These are phyloP conservation scores for Nycticryphes semicollaris DNA, from an alignment of 2,113 vertebrate species.

Conservation along the genomic window DNA sequence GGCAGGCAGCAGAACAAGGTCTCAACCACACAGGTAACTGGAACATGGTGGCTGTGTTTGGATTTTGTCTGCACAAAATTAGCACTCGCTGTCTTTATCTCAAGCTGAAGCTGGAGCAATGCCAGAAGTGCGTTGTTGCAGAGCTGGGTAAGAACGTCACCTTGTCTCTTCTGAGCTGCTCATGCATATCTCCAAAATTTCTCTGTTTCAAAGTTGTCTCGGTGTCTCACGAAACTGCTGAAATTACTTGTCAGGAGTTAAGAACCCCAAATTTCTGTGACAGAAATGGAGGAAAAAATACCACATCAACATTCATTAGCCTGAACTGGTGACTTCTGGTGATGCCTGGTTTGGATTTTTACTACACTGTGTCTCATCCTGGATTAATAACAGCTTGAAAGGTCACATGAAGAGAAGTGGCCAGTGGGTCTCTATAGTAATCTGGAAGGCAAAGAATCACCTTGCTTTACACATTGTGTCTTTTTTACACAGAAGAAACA, in stretches of 20 bases:
- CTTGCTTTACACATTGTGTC: background rate
- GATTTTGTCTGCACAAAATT: background rate
- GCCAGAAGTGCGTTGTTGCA: background rate
- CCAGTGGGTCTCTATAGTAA: background rate
- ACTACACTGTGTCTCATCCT: background rate
- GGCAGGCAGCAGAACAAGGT: background rate
- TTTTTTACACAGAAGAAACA: background rate
- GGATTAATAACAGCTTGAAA: background rate
- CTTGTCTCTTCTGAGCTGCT: background rate
- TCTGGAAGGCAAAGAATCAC: background rate
- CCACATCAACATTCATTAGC: background rate
- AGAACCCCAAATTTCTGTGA: background rate
- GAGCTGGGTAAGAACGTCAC: background rate
- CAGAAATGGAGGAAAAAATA: background rate
- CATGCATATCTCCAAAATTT: background rate
- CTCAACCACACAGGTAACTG: background rate
- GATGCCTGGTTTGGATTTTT: background rate
- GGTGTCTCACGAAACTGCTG: background rate
- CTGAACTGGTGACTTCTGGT: background rate
- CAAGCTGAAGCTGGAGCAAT: background rate
- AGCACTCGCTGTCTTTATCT: rapidly evolving
- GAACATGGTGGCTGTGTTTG: background rate
- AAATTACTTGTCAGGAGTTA: background rate
- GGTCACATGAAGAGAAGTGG: background rate
- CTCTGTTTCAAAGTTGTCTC: background rate